Conservation (phyloP, 2,888 invertebrate genomes). For the Drosophila monieri region DNA sequence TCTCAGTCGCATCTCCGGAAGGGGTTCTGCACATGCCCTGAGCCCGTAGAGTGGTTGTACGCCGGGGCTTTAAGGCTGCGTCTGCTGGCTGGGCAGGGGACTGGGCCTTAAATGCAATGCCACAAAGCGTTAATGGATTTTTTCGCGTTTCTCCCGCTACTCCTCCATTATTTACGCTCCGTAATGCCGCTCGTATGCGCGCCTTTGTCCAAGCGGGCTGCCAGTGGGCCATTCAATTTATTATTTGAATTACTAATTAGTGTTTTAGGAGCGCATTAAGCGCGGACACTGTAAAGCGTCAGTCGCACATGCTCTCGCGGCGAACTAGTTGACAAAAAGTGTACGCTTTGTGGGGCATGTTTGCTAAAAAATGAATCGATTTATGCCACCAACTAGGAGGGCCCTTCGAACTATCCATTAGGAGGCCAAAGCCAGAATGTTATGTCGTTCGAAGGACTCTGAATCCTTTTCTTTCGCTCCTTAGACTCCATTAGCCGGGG, state of each 20-base stretch:
- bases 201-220: conserved; percentile 1
- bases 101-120: conserved; percentile 74
- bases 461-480: no score
- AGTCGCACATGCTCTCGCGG: no score
- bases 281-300: no score
- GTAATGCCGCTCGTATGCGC: conserved; percentile 51
- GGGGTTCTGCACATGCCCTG: conserved; percentile 10
- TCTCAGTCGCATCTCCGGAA: conserved; percentile 36
- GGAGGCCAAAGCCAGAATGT: no score
- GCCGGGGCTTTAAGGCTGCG: neutral
- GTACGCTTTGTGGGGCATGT: no score
- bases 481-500: no score
- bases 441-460: no score
- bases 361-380: no score
- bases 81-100: no score
- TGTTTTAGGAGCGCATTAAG: neutral
- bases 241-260: conserved; percentile 4
- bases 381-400: neutral
- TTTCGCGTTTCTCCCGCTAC: conserved; percentile 52
- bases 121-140: conserved; percentile 79
- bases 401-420: no score
- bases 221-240: conserved; percentile 16
- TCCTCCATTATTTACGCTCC: conserved; percentile 74
- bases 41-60: neutral
- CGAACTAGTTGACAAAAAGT: no score